Conservation (phyloP, 1,140 invertebrate genomes). For the Harlomillsia oculata region DNA sequence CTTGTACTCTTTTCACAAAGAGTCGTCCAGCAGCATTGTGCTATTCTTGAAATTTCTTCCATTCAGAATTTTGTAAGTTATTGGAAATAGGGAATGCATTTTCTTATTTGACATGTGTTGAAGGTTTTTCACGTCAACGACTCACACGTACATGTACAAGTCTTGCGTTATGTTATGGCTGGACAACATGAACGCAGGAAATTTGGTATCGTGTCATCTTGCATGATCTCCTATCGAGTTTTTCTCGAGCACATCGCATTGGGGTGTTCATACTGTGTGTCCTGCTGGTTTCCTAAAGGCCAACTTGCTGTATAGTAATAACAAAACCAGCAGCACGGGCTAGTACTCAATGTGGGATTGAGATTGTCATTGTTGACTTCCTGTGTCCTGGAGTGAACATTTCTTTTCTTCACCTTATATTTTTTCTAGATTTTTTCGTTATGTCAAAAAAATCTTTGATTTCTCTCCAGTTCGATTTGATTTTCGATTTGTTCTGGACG, state of each 20-base stretch:
- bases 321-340: too few relatives aligned
- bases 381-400: constrained; percentile 9
- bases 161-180: background rate
- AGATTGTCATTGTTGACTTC: constrained; percentile 11
- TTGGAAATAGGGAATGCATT: background rate
- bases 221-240: background rate
- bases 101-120: background rate
- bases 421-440: constrained; percentile 3
- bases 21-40: background rate
- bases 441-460: constrained; percentile 5
- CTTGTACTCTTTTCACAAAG: too few relatives aligned
- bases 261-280: background rate
- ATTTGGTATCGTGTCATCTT: constrained; percentile 12
- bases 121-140: too few relatives aligned
- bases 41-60: background rate
- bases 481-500: background rate
- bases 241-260: constrained; percentile 2
- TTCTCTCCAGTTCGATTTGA: background rate
- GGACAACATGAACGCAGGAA: constrained; percentile 3
- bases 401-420: background rate
- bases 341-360: background rate
- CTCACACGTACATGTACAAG: too few relatives aligned
- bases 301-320: background rate
- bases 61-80: background rate
- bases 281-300: background rate